These are phyloP conservation scores for Melanargia galathea DNA, from an alignment of 2,888 invertebrate genomes.

Conservation along the genomic window DNA sequence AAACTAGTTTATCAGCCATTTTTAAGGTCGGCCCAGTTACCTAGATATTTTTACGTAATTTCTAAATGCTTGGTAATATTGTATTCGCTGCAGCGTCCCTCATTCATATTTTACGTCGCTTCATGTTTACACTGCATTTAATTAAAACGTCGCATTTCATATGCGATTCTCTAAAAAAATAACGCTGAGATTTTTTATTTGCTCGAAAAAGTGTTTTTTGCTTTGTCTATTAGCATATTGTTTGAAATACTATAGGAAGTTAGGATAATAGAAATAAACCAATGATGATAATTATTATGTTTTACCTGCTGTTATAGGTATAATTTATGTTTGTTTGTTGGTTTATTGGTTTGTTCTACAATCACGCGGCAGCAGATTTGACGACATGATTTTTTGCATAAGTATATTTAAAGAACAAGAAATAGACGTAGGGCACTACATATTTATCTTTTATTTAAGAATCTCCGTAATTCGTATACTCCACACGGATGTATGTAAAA, in stretches of 20 bases:
- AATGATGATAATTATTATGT: too few species aligned
- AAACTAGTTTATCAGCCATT: not conserved
- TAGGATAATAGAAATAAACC: not conserved
- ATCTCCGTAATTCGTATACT: too few species aligned
- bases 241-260: not conserved
- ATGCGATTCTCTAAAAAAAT: slow-evolving; percentile 37
- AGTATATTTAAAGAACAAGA: too few species aligned
- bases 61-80: not conserved
- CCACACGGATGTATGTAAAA: too few species aligned
- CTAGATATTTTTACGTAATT: not conserved
- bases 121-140: slow-evolving; percentile 67
- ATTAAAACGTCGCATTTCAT: slow-evolving; percentile 62
- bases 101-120: slow-evolving; percentile 55
- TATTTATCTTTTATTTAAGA: too few species aligned
- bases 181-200: slow-evolving; percentile 29
- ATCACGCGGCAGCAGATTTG: too few species aligned
- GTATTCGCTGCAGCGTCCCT: slow-evolving; percentile 35
- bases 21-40: not conserved
- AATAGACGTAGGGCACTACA: too few species aligned
- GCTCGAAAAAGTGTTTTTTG: slow-evolving; percentile 1
- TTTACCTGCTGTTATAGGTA: too few species aligned
- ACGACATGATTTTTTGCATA: too few species aligned
- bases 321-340: too few species aligned
- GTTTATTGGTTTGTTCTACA: too few species aligned
- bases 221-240: not conserved